These are phyloP conservation scores for Tenodera sinensis DNA, from an alignment of 2,888 invertebrate genomes.

Conservation along the genomic window DNA sequence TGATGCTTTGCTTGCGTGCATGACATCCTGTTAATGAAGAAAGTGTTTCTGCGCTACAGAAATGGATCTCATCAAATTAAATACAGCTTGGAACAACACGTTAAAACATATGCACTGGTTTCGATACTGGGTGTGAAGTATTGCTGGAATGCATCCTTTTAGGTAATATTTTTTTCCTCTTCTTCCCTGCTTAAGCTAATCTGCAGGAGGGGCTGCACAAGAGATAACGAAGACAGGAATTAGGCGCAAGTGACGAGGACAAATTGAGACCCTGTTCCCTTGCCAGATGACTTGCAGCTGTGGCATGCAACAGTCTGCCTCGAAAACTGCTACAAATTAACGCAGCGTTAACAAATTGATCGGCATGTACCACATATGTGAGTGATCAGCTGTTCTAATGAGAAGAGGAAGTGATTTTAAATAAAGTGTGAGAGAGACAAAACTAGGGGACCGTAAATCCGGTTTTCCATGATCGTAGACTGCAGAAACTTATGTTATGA, in stretches of 20 bases:
- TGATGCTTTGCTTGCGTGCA: no score
- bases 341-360: not conserved
- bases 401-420: not conserved
- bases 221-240: constrained; percentile 23
- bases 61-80: no score
- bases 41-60: no score
- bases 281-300: constrained; percentile 27
- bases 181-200: not conserved
- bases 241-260: constrained; percentile 25
- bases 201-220: not conserved
- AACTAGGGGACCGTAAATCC: not conserved
- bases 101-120: no score
- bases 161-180: no score
- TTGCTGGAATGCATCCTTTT: no score
- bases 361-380: not conserved
- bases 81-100: no score
- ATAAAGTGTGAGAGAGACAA: not conserved
- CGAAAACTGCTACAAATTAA: not conserved
- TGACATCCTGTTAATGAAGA: no score
- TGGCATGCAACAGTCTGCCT: not conserved
- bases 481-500: not conserved
- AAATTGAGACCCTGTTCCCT: constrained; percentile 18
- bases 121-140: no score
- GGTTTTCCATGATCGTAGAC: not conserved
- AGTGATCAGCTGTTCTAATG: not conserved